Conservation (phyloP, 1,140 invertebrate genomes). For the Drosophila navojoa region DNA sequence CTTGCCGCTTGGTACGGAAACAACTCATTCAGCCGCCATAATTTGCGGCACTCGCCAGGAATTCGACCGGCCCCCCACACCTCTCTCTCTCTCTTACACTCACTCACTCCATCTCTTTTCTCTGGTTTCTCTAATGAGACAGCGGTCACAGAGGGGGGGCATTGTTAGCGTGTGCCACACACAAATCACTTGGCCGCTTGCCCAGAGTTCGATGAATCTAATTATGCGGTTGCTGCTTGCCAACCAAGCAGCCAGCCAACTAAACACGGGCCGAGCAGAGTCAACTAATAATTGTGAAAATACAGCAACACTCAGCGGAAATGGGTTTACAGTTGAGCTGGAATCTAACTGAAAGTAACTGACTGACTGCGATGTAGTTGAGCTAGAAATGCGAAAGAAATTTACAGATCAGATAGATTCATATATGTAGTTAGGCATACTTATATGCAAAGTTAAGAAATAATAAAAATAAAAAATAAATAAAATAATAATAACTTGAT, state of each 20-base stretch:
- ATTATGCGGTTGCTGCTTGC: constrained; percentile 43
- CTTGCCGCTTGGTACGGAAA: constrained; percentile 4
- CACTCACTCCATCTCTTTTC: neutral
- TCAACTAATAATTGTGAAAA: neutral
- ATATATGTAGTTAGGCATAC: no score
- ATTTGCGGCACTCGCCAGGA: constrained; percentile 52
- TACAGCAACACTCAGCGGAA: no score
- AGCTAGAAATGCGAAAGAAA: no score
- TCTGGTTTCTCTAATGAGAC: constrained; percentile 7
- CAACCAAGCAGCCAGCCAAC: no score
- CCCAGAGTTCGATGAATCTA: constrained; percentile 50
- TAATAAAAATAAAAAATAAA: no score
- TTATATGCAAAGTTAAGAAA: no score
- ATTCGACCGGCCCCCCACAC: no score
- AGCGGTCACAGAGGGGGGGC: constrained; percentile 3
- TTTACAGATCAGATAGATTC: no score
- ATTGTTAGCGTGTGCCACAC: constrained; percentile 46
- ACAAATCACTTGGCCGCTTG: constrained; percentile 60
- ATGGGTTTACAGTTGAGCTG: no score
- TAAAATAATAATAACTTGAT: no score
- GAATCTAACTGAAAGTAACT: no score
- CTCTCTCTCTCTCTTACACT: neutral
- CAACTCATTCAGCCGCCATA: constrained; percentile 62
- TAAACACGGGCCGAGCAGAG: neutral
- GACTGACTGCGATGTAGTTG: no score